Conservation (phyloP, 2,113 vertebrate genomes). For the Himantopus leucocephalus region DNA sequence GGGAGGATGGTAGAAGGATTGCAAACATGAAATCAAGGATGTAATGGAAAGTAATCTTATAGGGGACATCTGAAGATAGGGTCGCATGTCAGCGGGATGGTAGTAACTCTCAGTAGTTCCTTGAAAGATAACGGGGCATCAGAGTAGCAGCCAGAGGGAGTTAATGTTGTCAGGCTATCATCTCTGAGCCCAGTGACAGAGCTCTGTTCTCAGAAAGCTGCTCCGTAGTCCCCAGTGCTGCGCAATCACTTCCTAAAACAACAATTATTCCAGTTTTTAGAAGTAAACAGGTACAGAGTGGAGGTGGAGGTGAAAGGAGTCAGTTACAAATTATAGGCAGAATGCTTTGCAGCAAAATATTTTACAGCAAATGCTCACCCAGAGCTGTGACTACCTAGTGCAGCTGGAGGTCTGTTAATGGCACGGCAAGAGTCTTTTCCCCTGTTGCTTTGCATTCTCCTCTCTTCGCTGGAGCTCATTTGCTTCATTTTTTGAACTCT, state of each 20-base stretch:
- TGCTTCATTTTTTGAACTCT: background rate
- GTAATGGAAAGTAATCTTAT: background rate
- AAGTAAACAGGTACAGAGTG: background rate
- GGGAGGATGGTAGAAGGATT: background rate
- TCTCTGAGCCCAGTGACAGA: background rate
- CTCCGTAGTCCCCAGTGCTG: background rate
- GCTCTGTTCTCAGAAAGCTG: background rate
- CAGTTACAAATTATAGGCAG: background rate
- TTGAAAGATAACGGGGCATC: background rate
- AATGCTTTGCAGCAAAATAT: background rate
- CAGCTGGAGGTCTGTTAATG: background rate
- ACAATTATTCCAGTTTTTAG: background rate
- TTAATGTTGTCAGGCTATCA: background rate
- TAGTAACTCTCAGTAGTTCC: background rate
- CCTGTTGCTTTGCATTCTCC: background rate
- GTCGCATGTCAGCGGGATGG: fast-evolving
- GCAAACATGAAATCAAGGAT: background rate
- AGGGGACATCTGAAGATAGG: background rate
- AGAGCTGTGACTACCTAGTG: background rate
- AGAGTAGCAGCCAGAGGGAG: background rate
- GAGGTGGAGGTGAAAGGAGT: background rate
- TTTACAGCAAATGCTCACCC: background rate
- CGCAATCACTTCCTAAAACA: background rate
- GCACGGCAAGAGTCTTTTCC: background rate
- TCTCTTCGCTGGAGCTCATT: background rate